Evolutionary conservation across 2,113 vertebrate species (phyloP).

Genomic region (Ahaetulla prasina): DNA sequence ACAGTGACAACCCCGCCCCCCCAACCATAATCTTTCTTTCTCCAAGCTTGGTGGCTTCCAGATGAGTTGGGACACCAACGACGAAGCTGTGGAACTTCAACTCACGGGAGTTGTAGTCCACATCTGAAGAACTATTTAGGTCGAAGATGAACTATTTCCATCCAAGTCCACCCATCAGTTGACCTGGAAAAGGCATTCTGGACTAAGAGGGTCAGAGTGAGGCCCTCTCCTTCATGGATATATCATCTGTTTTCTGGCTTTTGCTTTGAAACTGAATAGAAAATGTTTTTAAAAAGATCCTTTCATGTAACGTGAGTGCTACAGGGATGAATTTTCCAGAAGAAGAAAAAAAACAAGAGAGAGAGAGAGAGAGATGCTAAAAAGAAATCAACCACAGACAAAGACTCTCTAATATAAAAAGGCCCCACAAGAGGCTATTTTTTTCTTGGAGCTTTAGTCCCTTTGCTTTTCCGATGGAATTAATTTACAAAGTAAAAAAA

Average conservation of each 20-base stretch:
- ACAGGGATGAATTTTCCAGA: not conserved
- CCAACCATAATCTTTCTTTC: not conserved
- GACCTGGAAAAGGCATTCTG: not conserved
- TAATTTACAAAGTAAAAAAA: constrained; percentile 19
- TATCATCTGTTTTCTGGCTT: not conserved
- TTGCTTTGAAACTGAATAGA: not conserved
- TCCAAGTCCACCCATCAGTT: not conserved
- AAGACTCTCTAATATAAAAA: constrained; percentile 28
- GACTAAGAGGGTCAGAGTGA: not conserved
- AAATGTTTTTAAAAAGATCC: not conserved
- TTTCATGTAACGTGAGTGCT: not conserved
- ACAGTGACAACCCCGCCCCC: not conserved
- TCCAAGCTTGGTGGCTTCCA: not conserved
- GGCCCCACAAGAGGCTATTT: not conserved
- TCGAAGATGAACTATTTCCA: not conserved
- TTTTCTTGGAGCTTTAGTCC: constrained; percentile 20
- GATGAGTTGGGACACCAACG: not conserved
- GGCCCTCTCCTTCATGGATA: not conserved
- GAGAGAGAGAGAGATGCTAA: constrained; percentile 24
- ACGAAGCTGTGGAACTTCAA: not conserved
- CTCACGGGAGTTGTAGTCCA: not conserved
- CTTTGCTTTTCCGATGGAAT: constrained; percentile 42
- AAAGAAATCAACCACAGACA: constrained; percentile 44
- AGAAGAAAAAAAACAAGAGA: no score
- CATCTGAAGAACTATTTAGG: not conserved